Evolutionary conservation across 2,888 invertebrate species (phyloP).

Genomic region (Rhingia campestris): DNA sequence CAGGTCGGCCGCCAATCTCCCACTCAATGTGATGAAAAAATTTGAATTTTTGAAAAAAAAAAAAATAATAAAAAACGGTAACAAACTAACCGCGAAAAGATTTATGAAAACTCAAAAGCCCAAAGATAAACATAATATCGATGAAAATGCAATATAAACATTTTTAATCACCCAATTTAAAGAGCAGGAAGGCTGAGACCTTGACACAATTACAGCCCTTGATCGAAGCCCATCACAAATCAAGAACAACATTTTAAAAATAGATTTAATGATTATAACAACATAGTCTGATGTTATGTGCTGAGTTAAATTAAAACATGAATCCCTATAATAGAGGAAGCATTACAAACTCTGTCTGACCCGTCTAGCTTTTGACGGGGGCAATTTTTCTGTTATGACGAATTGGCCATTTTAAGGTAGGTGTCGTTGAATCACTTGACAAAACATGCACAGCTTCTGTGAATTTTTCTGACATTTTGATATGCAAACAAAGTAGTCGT

Average conservation of each 20-base stretch:
- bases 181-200: constrained; percentile 29
- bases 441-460: constrained; percentile 10
- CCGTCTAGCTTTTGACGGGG: not conserved
- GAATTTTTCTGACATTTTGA: constrained; percentile 27
- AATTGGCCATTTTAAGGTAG: constrained; percentile 10
- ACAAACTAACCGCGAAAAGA: constrained; percentile 54
- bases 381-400: not conserved
- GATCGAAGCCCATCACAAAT: constrained; percentile 20
- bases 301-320: constrained; percentile 6
- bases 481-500: constrained; percentile 15
- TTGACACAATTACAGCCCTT: constrained; percentile 53
- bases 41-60: not conserved
- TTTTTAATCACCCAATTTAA: constrained; percentile 31
- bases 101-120: constrained; percentile 46
- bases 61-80: too few species aligned
- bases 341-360: constrained; percentile 11
- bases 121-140: constrained; percentile 62
- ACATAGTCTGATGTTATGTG: not conserved
- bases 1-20: not conserved
- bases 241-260: constrained; percentile 25
- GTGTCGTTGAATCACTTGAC: constrained; percentile 31
- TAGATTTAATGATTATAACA: constrained; percentile 6
- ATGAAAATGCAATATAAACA: constrained; percentile 45
- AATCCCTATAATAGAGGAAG: constrained; percentile 2
- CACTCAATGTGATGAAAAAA: constrained; percentile 19